phyloP scores from a whole-genome alignment of 2,888 invertebrate species.

The Scaptomyza reducta region DNA sequence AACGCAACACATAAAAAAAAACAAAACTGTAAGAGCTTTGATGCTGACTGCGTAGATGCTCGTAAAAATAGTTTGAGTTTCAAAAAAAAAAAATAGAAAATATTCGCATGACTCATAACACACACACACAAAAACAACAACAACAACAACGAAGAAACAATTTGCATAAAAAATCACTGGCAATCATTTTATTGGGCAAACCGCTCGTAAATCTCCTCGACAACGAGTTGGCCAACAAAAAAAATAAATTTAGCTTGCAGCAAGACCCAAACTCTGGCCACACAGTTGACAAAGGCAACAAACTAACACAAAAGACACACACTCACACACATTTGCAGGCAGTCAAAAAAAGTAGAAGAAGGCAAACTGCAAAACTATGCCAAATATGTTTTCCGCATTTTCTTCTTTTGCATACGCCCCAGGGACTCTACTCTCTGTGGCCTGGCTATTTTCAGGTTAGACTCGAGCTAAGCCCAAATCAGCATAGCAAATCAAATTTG shows the following conservation, averaged over 20 bases:
- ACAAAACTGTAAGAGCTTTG: conserved; percentile 16
- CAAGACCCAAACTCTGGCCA: conserved; percentile 30
- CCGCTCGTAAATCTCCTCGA: conserved; percentile 82
- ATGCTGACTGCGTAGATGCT: conserved; percentile 57
- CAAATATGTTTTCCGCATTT: conserved; percentile 79
- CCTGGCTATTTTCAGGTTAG: conserved; percentile 16
- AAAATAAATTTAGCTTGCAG: conserved; percentile 29
- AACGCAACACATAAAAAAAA: conserved; percentile 32
- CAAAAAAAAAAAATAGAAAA: conserved; percentile 32
- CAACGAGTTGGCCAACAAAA: conserved; percentile 54
- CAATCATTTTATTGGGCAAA: conserved; percentile 84
- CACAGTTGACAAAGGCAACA: conserved; percentile 51
- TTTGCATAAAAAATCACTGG: conserved; percentile 84
- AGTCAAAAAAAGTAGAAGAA: conserved; percentile 5
- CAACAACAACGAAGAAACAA: conserved; percentile 75
- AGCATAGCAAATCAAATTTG: conserved; percentile 78
- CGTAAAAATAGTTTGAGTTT: conserved; percentile 63
- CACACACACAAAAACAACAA: conserved; percentile 24
- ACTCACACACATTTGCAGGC: conserved; percentile 1
- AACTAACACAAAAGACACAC: conserved; percentile 1
- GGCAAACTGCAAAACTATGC: conserved; percentile 65
- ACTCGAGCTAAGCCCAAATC: conserved; percentile 54
- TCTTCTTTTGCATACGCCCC: conserved; percentile 63
- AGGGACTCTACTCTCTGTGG: conserved; percentile 39
- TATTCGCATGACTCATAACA: conserved; percentile 71